Base-by-base conservation (phyloP, 2,113 vertebrate species). In the Rhea americana region DNA sequence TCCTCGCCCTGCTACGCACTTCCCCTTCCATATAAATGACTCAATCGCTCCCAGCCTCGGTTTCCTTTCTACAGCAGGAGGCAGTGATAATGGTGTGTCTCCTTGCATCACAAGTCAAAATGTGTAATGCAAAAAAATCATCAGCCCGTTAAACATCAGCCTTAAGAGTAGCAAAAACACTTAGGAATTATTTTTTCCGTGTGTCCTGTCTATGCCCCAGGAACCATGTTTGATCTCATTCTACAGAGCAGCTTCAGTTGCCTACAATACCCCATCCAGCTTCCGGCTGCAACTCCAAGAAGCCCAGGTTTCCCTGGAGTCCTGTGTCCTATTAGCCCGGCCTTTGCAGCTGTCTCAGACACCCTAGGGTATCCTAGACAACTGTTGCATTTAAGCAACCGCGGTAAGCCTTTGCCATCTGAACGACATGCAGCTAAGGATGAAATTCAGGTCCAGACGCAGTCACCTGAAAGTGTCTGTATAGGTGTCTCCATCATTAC, bases 1-100 rank as follows among this genome's bases (percentile, higher is more conserved):
- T 45, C 65, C 26, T 25, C n/a, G 32, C 4, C 0, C 16, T 1
- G 25, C 48, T 26, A 3, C 63, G 21, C 0, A 0, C 28, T 82
- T 32, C 66, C 65, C 82, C 51, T 26, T 59, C 26, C 45, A 9
- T 22, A 47, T 82, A 55, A 81, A 24, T 61, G 4, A 19, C 43
- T 53, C 6, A 6, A 8, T 14, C 28, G 47, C 28, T 66, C 37
- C 28, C 51, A 88, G 59, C 59, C 16, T 48, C 13, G 7, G 12
- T 51, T 73, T 66, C 58, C 66, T 48, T 63, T 82, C 43, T 3
- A 0, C 37, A 28, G 61, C 39, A 65, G 35, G 56, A 55, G 26
- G 13, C 12, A 15, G 25, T 78, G 35, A 19, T 58, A 50, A 47
- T 19, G 13, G 16, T 87, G 73, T 78, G 82, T 61, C 62, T 62